Evolutionary conservation across 2,113 vertebrate genomes (phyloP).

Genomic region (Oryzias curvinotus): DNA sequence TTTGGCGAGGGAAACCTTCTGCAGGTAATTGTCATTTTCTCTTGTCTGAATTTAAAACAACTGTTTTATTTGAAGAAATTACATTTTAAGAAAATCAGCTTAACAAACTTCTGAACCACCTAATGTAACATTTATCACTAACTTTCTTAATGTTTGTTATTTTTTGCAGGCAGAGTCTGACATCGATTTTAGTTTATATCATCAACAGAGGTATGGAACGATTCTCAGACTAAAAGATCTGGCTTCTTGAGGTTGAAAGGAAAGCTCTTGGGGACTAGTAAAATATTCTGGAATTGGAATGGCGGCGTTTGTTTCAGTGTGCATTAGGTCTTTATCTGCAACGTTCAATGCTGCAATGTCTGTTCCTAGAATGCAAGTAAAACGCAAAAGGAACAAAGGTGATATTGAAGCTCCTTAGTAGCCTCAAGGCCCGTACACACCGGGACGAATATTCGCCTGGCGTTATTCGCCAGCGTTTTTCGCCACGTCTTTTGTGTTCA

Average conservation of each 20-base stretch:
- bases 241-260: not conserved
- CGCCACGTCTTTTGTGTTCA: too few relatives aligned
- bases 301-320: too few relatives aligned
- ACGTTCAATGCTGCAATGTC: not conserved
- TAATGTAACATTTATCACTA: not conserved
- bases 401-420: not conserved
- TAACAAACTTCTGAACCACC: not conserved
- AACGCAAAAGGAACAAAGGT: not conserved
- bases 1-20: slow-evolving; percentile 94
- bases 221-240: not conserved
- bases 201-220: slow-evolving; percentile 76
- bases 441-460: too few relatives aligned
- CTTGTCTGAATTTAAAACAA: too few relatives aligned
- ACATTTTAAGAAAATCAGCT: not conserved
- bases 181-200: slow-evolving; percentile 79
- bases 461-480: too few relatives aligned
- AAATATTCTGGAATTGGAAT: too few relatives aligned
- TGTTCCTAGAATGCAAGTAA: not conserved
- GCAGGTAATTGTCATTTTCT: slow-evolving; percentile 79
- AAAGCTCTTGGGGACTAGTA: too few relatives aligned
- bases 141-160: slow-evolving; percentile 1
- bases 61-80: not conserved
- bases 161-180: slow-evolving; percentile 77
- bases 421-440: too few relatives aligned
- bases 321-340: not conserved